phyloP scores from a whole-genome alignment of 2,888 invertebrate genomes.

The Brachycybe producta region DNA sequence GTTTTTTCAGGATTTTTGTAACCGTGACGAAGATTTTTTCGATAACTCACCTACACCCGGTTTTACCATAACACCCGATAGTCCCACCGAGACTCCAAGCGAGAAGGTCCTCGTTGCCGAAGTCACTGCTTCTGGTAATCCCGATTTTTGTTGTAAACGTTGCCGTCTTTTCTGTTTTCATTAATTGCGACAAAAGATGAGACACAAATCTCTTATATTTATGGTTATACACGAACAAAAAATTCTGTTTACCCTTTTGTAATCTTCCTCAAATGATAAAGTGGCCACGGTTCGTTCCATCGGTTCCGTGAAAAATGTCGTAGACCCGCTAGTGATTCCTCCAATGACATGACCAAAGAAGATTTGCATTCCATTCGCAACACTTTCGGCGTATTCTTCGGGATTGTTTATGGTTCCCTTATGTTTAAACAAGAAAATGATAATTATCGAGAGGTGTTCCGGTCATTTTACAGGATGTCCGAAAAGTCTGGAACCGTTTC shows the following conservation, averaged over 20 bases:
- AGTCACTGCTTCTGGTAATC: slow-evolving; percentile 35
- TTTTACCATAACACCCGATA: slow-evolving; percentile 52
- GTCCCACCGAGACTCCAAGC: slow-evolving; percentile 49
- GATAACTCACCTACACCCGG: slow-evolving; percentile 47
- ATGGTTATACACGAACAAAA: no score
- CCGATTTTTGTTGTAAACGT: slow-evolving; percentile 32
- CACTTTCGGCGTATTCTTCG: slow-evolving; percentile 39
- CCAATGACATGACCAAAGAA: slow-evolving; percentile 39
- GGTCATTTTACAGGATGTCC: no score
- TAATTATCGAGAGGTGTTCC: not conserved
- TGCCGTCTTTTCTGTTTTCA: slow-evolving; percentile 34
- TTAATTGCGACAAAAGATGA: no score
- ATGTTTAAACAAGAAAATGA: not conserved
- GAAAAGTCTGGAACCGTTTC: no score
- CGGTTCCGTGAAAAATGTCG: slow-evolving; percentile 37
- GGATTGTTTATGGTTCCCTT: slow-evolving; percentile 37
- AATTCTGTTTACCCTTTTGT: slow-evolving; percentile 34
- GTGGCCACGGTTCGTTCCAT: slow-evolving; percentile 37
- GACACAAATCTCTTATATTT: no score
- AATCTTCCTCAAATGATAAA: slow-evolving; percentile 40
- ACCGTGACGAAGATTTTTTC: not conserved
- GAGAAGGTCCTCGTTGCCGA: slow-evolving; percentile 45
- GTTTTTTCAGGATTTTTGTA: not conserved
- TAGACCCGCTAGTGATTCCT: slow-evolving; percentile 32
- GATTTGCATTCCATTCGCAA: slow-evolving; percentile 37